phyloP scores from a whole-genome alignment of 1,140 invertebrate species.

The Chironomus tepperi region DNA sequence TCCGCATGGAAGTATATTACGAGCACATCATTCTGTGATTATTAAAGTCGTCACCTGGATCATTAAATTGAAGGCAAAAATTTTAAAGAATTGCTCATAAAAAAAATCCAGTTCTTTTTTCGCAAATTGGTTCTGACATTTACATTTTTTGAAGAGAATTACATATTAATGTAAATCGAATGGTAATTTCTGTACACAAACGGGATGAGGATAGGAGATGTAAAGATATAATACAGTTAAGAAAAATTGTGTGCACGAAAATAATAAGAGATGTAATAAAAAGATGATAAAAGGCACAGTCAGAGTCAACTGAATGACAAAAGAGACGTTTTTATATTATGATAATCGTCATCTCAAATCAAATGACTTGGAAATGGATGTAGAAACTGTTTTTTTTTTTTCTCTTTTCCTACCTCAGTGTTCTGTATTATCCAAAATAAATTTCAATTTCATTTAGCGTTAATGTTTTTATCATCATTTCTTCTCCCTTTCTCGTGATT shows the following conservation, averaged over 20 bases:
- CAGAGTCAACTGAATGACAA: slow-evolving; percentile 18
- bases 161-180: too few relatives aligned
- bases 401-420: too few relatives aligned
- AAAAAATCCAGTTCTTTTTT: too few relatives aligned
- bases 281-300: background rate
- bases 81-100: too few relatives aligned
- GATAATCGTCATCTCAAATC: background rate
- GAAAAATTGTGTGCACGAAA: background rate
- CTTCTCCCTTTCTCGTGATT: slow-evolving; percentile 4
- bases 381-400: too few relatives aligned
- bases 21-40: too few relatives aligned
- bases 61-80: too few relatives aligned
- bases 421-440: slow-evolving; percentile 2
- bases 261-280: background rate
- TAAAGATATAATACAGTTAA: background rate
- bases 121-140: too few relatives aligned
- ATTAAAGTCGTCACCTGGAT: too few relatives aligned
- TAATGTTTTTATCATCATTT: background rate
- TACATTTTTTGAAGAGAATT: too few relatives aligned
- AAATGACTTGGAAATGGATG: background rate
- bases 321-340: slow-evolving; percentile 5
- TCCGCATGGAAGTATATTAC: too few relatives aligned
- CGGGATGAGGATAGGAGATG: background rate
- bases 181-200: background rate
- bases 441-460: slow-evolving; percentile 21